Evolutionary conservation across 2,113 vertebrate genomes (phyloP), one percentile per base, ranked within the genome.

Genomic region (Rhea pennata): DNA sequence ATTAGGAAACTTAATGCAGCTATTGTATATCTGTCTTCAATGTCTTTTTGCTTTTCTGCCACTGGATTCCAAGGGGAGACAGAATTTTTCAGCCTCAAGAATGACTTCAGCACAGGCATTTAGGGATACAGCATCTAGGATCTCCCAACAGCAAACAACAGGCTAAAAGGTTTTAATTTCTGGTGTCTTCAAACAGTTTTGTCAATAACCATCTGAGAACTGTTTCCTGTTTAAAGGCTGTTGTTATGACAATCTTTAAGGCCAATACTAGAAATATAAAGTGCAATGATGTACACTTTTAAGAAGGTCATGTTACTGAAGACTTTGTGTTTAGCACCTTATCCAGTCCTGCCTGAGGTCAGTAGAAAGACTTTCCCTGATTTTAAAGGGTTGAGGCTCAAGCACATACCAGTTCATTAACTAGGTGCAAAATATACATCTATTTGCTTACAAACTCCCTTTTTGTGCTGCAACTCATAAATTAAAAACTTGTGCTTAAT

Each of bases 201-300:
- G 65, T 84, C 87, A 91, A 71, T 82, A 80, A 91, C 51, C 50
- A 90, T 66, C 89, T 86, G 84, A 86, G 67, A 67, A 71, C 20
- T 92, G 74, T 89, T 93, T 64, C 83, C 33, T 15, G 70, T 95
- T 95, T 84, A 48, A 83, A 92, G 89, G n/a, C 54, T 73, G 77
- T 70, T 77, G 77, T 87, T 92, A 67, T 11, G 36, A 56, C 64
- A 61, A 1, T 89, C 42, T 42, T 51, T 77, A 73, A 44, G 79
- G 87, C 89, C 71, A 64, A 50, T 62, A 67, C 58, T 78, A 87
- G 78, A 87, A 83, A 92, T 27, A 74, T 54, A 10, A 71, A 87
- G 46, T 91, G 39, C 59, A 77, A 31, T 74, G 71, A 77, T 42
- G 71, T 88, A 15, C 74, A 61, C 85, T 90, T 69, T 88, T 90